A percentile compares a stretch with the other conserved stretches of the same genome.
These are phyloP conservation scores for Sinocyclocheilus grahami DNA, from an alignment of 2,113 vertebrate genomes.

Conservation along the genomic window DNA sequence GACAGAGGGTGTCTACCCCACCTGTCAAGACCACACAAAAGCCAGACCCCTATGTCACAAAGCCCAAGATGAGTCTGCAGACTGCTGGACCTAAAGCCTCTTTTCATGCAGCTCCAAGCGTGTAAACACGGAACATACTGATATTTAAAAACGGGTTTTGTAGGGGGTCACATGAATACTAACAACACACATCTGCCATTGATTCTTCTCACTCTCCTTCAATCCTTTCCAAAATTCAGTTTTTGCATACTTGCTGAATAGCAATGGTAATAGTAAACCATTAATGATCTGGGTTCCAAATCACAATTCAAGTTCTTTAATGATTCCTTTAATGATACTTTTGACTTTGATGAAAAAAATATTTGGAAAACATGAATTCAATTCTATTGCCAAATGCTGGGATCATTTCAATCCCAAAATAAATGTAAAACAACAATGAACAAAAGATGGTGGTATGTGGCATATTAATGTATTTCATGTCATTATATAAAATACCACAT, in stretches of 20 bases:
- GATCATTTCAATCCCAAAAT: neutral
- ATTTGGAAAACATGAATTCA: neutral
- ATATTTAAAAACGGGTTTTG: conserved; percentile 38
- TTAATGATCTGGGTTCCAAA: neutral
- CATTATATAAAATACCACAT: too few species aligned
- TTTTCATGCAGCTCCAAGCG: neutral
- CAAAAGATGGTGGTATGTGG: neutral
- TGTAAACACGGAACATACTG: conserved; percentile 16
- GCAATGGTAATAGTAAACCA: neutral
- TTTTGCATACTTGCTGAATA: neutral
- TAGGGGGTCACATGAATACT: conserved; percentile 41
- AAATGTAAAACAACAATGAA: neutral
- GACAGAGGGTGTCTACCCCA: conserved; percentile 36
- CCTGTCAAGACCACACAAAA: conserved; percentile 45
- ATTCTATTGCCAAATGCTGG: neutral
- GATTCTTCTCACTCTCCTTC: neutral
- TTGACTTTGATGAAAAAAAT: too few species aligned
- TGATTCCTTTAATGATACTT: too few species aligned
- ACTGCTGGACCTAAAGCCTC: neutral
- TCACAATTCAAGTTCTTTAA: too few species aligned
- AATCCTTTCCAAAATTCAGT: neutral
- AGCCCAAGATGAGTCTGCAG: conserved; percentile 26
- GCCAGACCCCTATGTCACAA: conserved; percentile 24
- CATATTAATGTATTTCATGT: too few species aligned
- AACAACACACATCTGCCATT: conserved; percentile 43